Conservation (phyloP, 2,113 vertebrate species). For the Prionailurus viverrinus region DNA sequence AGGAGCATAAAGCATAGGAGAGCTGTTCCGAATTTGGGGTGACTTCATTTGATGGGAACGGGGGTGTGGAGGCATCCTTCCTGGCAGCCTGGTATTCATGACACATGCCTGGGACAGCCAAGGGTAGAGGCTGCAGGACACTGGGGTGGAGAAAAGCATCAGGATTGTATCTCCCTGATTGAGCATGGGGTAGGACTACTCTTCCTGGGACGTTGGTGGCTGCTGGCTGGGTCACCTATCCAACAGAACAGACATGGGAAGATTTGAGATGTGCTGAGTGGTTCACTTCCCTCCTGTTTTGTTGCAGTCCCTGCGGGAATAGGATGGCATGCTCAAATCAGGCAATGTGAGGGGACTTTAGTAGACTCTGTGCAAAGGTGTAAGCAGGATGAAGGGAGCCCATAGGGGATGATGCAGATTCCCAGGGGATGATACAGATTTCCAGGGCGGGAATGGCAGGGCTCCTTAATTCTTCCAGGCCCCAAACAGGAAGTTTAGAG, state of each 20-base stretch:
- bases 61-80: neutral
- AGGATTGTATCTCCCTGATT: neutral
- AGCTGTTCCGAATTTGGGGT: constrained; percentile 70
- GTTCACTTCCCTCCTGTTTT: neutral
- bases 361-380: neutral
- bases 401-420: neutral
- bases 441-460: neutral
- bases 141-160: neutral
- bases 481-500: neutral
- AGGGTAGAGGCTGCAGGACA: neutral
- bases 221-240: neutral
- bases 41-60: constrained; percentile 37
- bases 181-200: neutral
- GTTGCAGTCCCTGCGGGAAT: neutral
- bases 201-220: neutral
- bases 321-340: neutral
- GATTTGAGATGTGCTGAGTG: neutral
- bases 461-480: neutral
- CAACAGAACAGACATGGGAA: neutral
- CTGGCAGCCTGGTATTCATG: neutral
- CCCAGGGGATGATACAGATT: neutral
- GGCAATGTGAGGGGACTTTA: neutral
- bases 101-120: neutral
- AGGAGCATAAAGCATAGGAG: constrained; percentile 85
- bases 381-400: neutral